phyloP scores from a whole-genome alignment of 2,888 invertebrate genomes.

The Polyommatus iphigenia region DNA sequence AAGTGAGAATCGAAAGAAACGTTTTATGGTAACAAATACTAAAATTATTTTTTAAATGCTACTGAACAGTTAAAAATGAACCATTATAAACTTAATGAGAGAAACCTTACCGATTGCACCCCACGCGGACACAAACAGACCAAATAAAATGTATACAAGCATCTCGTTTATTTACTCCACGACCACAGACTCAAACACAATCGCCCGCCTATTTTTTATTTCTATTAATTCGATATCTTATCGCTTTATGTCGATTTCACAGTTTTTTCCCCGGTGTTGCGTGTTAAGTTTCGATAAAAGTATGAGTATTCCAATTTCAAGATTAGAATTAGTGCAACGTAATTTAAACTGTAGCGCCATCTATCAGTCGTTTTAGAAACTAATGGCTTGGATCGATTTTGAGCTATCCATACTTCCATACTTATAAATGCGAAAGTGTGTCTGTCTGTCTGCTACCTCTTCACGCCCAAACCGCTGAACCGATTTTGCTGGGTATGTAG shows the following conservation, averaged over 20 bases:
- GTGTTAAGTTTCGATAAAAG: neutral
- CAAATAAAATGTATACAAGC: neutral
- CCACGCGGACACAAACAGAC: neutral
- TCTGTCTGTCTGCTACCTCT: no score
- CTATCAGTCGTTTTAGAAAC: neutral
- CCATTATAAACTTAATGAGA: neutral
- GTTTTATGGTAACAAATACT: neutral
- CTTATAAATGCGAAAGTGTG: no score
- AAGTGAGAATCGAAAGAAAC: no score
- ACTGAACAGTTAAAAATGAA: neutral
- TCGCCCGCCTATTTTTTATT: constrained; percentile 35
- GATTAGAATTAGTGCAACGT: neutral
- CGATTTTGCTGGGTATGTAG: no score
- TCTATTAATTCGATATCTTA: constrained; percentile 37
- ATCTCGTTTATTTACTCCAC: neutral
- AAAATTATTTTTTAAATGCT: neutral
- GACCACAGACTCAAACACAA: constrained; percentile 8
- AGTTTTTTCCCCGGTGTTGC: neutral
- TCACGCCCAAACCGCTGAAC: no score
- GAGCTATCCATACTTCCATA: no score
- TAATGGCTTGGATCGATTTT: no score
- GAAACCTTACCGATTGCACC: neutral
- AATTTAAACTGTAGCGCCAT: neutral
- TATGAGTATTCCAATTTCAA: neutral
- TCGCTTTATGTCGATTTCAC: constrained; percentile 30